Evolutionary conservation across 2,797 vertebrate species (phyloP), one percentile per base, ranked within the genome.

Genomic region (Todus mexicanus): DNA sequence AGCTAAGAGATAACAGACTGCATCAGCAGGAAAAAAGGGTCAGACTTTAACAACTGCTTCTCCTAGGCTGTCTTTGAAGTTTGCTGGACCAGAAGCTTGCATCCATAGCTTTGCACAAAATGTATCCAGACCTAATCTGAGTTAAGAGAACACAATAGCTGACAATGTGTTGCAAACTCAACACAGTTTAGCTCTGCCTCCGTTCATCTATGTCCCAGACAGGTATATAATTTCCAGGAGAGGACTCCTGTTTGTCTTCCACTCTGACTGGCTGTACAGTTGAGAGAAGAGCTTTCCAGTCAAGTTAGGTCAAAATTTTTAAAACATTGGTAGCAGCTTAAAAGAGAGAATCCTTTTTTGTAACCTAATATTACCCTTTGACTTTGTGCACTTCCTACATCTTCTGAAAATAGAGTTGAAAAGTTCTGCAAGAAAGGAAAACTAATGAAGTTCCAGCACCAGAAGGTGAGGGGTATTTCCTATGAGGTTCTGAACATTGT

Each of bases 311-410:
- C 31, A 73, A 87, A 93, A 48, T 65, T 75, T 38, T 60, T 70
- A 37, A 73, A 66, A 45, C 60, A 16, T 3, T n/a, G 37, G 27
- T 72, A 79, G 56, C 33, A 37, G 6, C 9, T 31, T 71, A 70
- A 92, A 93, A 91, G 38, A 14, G 5, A 85, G 20, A 71, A 74
- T 65, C 72, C 20, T 61, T 81, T 42, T 87, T 75, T 71, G 79
- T 63, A 91, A 95, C 64, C 80, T 73, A 45, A 72, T 94, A 92
- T 91, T 88, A 86, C 63, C 66, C 83, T 81, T 86, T 88, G 72
- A 75, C 79, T 91, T 84, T 53, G 43, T 90, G 70, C 47, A 76
- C 73, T 85, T 35, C 9, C 31, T 43, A 9, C 16, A 15, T 89
- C 59, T 90, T 78, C 77, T 1, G 8, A 88, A 93, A 91, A 94